Percentiles rank a stretch among this genome's conserved stretches.
Evolutionary conservation across 2,888 invertebrate genomes (phyloP).

Genomic region (Notocelia uddmanniana): DNA sequence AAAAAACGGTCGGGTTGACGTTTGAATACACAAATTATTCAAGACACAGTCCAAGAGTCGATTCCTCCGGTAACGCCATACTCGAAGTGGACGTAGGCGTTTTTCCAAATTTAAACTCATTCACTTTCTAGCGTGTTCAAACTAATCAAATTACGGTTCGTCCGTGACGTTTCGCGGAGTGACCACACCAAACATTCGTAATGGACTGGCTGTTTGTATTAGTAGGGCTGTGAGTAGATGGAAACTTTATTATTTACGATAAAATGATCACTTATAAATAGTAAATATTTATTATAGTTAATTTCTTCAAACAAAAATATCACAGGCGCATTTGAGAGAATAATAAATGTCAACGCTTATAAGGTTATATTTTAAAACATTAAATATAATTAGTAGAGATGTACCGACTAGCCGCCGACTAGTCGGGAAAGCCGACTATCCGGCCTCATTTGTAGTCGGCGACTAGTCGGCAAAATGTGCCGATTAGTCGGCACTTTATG

Average conservation of each 20-base stretch:
- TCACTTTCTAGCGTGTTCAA: slow-evolving; percentile 69
- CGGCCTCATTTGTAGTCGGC: too few species aligned
- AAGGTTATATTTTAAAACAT: too few species aligned
- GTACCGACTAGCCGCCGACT: too few species aligned
- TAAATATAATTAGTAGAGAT: too few species aligned
- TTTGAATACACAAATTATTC: background rate
- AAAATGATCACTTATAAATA: too few species aligned
- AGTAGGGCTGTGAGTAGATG: slow-evolving; percentile 23
- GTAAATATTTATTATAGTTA: too few species aligned
- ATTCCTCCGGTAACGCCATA: background rate
- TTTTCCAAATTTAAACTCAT: slow-evolving; percentile 52
- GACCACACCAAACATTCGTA: slow-evolving; percentile 65
- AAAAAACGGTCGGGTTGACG: background rate
- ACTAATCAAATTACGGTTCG: slow-evolving; percentile 68
- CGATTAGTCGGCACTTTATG: too few species aligned
- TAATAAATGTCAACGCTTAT: too few species aligned
- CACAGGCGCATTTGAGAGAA: background rate
- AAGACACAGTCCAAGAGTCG: background rate
- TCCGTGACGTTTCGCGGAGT: slow-evolving; percentile 53
- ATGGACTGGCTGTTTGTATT: slow-evolving; percentile 35
- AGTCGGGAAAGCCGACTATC: too few species aligned
- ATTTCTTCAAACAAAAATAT: background rate
- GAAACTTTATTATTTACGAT: background rate
- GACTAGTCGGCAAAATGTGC: too few species aligned
- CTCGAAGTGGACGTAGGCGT: slow-evolving; percentile 26